Evolutionary conservation across 2,797 vertebrate genomes (phyloP).

Genomic region (Triplophysa bombifrons): DNA sequence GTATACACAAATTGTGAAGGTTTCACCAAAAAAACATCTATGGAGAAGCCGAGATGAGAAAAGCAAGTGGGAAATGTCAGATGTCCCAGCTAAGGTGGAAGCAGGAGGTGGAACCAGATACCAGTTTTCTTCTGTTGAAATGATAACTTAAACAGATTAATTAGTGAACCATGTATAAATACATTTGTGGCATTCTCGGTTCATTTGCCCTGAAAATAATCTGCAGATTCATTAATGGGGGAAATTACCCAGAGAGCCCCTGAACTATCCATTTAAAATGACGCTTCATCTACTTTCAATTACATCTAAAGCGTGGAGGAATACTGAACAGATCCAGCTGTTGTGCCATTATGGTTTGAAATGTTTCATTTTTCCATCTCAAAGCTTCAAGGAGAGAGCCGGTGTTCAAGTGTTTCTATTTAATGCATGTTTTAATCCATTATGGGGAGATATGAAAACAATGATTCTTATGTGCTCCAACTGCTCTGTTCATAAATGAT

Average conservation of each 20-base stretch:
- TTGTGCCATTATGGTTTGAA: slow-evolving; percentile 15
- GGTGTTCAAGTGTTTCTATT: background rate
- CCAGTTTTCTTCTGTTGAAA: slow-evolving; percentile 6
- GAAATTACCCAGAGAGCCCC: slow-evolving; percentile 41
- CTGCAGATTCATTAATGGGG: slow-evolving; percentile 47
- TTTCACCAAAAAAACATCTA: background rate
- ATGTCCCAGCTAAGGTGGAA: background rate
- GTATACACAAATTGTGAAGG: background rate
- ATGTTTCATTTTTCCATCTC: slow-evolving; percentile 2
- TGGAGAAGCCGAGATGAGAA: background rate
- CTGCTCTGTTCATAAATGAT: background rate
- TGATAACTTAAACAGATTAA: slow-evolving; percentile 40
- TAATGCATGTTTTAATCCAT: slow-evolving; percentile 7
- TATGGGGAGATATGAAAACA: slow-evolving; percentile 5
- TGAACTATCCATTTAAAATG: slow-evolving; percentile 36
- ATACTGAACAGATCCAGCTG: slow-evolving; percentile 43
- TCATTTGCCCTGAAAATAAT: slow-evolving; percentile 46
- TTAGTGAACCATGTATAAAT: slow-evolving; percentile 34
- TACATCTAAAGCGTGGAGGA: slow-evolving; percentile 44
- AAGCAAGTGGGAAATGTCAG: background rate
- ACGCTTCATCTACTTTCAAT: slow-evolving; percentile 58
- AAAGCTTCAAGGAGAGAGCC: slow-evolving; percentile 10
- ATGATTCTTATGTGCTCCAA: background rate
- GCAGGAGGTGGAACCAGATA: background rate
- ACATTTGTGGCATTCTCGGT: slow-evolving; percentile 29